Percentiles rank a stretch among this genome's conserved stretches.
Evolutionary conservation across 92 coral and sea anemone species (phyloP).

Genomic region (Zoanthus sansibaricus): DNA sequence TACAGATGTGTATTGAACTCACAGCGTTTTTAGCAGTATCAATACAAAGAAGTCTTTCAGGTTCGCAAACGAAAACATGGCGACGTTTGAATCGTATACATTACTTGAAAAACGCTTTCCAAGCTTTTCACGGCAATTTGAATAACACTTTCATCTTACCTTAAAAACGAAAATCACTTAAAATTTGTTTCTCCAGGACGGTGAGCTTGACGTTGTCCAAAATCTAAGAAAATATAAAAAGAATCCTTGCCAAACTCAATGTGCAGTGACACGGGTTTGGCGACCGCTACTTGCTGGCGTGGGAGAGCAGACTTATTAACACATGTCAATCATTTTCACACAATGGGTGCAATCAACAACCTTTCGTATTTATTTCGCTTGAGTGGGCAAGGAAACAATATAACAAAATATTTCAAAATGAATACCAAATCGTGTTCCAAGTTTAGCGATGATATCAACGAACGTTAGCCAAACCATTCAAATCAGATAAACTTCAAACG

Average conservation of each 20-base stretch:
- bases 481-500: conserved; percentile 12
- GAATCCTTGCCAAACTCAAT: conserved; percentile 33
- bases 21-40: conserved; percentile 15
- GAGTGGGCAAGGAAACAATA: conserved; percentile 48
- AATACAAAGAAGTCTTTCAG: conserved; percentile 45
- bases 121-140: background rate
- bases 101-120: conserved; percentile 28
- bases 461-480: background rate
- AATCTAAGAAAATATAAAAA: conserved; percentile 34
- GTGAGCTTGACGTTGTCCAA: conserved; percentile 31
- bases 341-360: conserved; percentile 80
- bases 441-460: conserved; percentile 34
- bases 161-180: background rate
- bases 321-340: conserved; percentile 87
- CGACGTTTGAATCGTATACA: conserved; percentile 34
- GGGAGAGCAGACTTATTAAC: conserved; percentile 49
- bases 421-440: conserved; percentile 32
- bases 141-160: conserved; percentile 24
- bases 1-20: conserved; percentile 25
- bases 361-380: conserved; percentile 49
- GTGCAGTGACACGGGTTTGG: conserved; percentile 35
- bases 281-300: conserved; percentile 48
- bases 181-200: conserved; percentile 30
- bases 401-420: conserved; percentile 25
- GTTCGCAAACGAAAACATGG: conserved; percentile 42